A percentile compares a stretch with the other conserved stretches of the same genome.
phyloP scores from a whole-genome alignment of 1,140 invertebrate genomes.

The Armadillidium nasatum region DNA sequence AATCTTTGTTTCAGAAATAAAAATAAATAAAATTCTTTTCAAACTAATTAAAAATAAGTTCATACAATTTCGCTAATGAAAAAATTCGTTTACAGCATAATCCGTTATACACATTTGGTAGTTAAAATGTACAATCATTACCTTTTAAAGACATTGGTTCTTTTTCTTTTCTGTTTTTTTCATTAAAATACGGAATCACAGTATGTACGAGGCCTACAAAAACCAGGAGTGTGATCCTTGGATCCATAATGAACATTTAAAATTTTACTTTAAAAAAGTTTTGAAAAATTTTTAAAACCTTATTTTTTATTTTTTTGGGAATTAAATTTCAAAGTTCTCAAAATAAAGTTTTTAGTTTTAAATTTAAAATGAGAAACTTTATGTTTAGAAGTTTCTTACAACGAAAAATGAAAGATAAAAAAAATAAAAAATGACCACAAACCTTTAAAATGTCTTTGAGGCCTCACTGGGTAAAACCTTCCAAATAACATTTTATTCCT shows the following conservation, averaged over 20 bases:
- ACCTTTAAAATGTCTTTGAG: neutral
- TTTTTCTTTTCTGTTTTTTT: neutral
- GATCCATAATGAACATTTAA: neutral
- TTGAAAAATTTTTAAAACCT: neutral
- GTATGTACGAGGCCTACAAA: neutral
- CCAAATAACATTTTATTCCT: neutral
- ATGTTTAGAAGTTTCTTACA: neutral
- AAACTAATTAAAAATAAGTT: slow-evolving; percentile 1
- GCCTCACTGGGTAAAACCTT: neutral
- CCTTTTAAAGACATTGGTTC: slow-evolving; percentile 1
- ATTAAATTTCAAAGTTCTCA: neutral
- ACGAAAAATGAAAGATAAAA: neutral
- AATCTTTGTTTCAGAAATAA: neutral
- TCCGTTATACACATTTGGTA: neutral
- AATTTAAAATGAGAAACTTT: neutral
- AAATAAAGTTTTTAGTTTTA: neutral
- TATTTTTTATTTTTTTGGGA: neutral
- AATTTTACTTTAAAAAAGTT: neutral
- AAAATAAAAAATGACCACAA: neutral
- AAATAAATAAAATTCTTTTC: too few species aligned
- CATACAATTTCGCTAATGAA: neutral
- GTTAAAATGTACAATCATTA: slow-evolving; percentile 6
- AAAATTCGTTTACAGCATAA: neutral
- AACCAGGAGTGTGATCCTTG: neutral
- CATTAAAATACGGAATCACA: neutral